Percentiles rank a stretch among this genome's conserved stretches.
These are phyloP conservation scores for Cheilosia soror DNA, from an alignment of 2,888 invertebrate species.

Conservation along the genomic window DNA sequence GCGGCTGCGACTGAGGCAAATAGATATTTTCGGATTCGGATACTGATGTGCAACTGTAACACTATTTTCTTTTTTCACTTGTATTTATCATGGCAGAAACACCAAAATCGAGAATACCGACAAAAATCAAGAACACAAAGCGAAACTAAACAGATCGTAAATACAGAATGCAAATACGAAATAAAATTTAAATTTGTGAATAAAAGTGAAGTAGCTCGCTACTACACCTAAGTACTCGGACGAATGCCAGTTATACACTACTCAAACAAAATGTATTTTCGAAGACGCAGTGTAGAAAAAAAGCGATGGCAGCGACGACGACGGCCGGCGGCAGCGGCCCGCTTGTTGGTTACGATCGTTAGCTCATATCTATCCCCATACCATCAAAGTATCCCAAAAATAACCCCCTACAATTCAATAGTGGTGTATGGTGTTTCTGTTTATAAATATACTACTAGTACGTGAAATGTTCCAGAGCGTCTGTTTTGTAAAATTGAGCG, in stretches of 20 bases:
- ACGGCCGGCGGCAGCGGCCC: constrained; percentile 61
- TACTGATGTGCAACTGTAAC: constrained; percentile 74
- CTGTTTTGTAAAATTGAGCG: constrained; percentile 57
- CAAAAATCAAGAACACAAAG: constrained; percentile 20
- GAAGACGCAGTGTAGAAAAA: constrained; percentile 66
- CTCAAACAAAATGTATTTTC: constrained; percentile 74
- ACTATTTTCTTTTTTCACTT: constrained; percentile 72
- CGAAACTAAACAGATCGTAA: constrained; percentile 17
- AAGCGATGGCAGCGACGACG: constrained; percentile 77
- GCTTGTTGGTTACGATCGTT: constrained; percentile 75
- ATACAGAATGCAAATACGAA: constrained; percentile 25
- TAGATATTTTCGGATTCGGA: constrained; percentile 73
- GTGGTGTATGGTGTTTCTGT: constrained; percentile 67
- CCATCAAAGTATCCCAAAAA: constrained; percentile 79
- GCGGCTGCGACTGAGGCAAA: constrained; percentile 35
- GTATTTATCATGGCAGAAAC: constrained; percentile 34
- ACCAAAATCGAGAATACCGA: constrained; percentile 10
- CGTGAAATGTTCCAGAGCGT: constrained; percentile 73
- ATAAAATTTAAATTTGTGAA: constrained; percentile 23
- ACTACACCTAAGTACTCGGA: constrained; percentile 74
- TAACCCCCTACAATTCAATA: constrained; percentile 79
- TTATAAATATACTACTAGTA: constrained; percentile 70
- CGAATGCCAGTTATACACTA: constrained; percentile 76
- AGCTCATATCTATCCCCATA: constrained; percentile 76
- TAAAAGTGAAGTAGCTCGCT: constrained; percentile 68